phyloP scores from a whole-genome alignment of 2,113 vertebrate genomes.

The Protobothrops mucrosquamatus region DNA sequence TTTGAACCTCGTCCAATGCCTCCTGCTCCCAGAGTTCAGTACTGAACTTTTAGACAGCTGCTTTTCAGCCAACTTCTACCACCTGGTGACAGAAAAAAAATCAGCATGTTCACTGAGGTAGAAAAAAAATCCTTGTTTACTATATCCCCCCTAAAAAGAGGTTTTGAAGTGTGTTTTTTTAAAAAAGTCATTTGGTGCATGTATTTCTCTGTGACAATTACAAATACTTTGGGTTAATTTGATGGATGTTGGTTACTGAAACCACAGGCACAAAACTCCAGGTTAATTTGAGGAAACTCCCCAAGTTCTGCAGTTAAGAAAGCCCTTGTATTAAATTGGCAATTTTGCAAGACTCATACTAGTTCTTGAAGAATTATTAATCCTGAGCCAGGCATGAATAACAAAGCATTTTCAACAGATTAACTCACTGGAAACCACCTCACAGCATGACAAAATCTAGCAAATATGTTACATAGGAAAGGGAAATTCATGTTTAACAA shows the following conservation, averaged over 20 bases:
- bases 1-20: not conserved
- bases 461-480: not conserved
- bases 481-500: constrained; percentile 22
- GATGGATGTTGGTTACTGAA: not conserved
- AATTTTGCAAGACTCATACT: constrained; percentile 9
- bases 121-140: not conserved
- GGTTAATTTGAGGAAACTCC: not conserved
- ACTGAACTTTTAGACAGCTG: not conserved
- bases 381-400: constrained; percentile 12
- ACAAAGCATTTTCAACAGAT: constrained; percentile 25
- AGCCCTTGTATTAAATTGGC: not conserved
- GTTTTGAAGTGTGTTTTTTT: not conserved
- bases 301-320: not conserved
- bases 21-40: not conserved
- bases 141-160: not conserved
- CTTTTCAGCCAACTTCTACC: not conserved
- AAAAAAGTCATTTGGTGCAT: constrained; percentile 36
- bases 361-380: constrained; percentile 24
- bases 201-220: not conserved
- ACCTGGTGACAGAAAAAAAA: constrained; percentile 14
- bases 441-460: constrained; percentile 34
- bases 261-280: not conserved
- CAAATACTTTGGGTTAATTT: constrained; percentile 21
- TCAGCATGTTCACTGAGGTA: not conserved
- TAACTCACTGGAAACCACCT: constrained; percentile 22